phyloP scores from a whole-genome alignment of 37 sponge, comb jelly and placozoan genomes.

The Lycopodina hypogea region DNA sequence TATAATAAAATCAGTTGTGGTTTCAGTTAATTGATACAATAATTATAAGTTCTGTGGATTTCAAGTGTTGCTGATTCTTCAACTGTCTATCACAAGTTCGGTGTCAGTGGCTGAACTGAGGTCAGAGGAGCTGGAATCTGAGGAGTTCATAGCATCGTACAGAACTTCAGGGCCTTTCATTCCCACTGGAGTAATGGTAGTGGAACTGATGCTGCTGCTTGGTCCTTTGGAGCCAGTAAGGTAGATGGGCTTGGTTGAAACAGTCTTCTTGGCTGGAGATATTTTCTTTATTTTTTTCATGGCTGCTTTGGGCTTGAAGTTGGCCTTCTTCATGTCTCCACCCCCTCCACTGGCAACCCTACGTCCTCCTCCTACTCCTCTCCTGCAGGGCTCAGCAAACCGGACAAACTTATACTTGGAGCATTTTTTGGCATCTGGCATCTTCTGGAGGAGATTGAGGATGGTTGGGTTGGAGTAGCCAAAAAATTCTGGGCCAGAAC shows the following conservation, averaged over 20 bases:
- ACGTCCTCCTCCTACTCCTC: not conserved
- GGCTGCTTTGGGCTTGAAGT: not conserved
- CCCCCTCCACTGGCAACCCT: conserved; percentile 4
- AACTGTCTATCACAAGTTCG: conserved; percentile 53
- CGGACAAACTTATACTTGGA: conserved; percentile 71
- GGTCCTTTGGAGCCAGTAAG: not conserved
- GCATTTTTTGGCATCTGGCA: conserved; percentile 56
- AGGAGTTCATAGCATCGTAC: not conserved
- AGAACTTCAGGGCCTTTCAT: too few species aligned
- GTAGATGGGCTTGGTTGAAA: not conserved
- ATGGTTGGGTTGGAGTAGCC: conserved; percentile 87
- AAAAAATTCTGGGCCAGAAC: conserved; percentile 93
- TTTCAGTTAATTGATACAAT: too few species aligned
- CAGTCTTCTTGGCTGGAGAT: not conserved
- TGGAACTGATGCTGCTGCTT: too few species aligned
- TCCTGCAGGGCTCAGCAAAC: conserved; percentile 54
- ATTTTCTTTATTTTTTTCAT: conserved; percentile 1
- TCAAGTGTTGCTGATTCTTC: not conserved
- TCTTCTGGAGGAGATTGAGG: conserved; percentile 78
- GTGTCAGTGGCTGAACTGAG: conserved; percentile 36
- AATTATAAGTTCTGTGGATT: too few species aligned
- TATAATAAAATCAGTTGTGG: too few species aligned
- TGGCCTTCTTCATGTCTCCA: not conserved
- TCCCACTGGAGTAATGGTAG: conserved; percentile 51
- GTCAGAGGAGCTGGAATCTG: conserved; percentile 46